Percentiles rank a stretch among this genome's conserved stretches.
Conservation (phyloP, 2,113 vertebrate genomes). For the Colius striatus region DNA sequence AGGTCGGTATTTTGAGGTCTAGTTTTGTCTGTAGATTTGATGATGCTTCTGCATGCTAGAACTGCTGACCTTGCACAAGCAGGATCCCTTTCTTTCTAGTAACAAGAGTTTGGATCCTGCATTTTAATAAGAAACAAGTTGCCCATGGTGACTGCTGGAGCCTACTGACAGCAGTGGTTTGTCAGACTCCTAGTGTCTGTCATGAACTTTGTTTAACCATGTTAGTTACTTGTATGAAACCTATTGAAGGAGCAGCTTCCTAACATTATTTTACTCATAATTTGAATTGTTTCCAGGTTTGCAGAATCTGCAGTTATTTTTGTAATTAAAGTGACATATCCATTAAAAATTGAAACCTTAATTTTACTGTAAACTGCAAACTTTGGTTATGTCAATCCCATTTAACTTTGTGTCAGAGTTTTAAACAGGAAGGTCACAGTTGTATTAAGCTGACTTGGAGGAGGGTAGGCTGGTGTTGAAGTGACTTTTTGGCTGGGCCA, state of each 20-base stretch:
- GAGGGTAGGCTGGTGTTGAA: too few species aligned
- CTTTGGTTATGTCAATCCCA: too few species aligned
- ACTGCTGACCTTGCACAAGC: neutral
- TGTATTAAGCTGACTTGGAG: too few species aligned
- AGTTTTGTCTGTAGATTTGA: neutral
- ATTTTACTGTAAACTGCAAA: neutral
- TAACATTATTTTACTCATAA: neutral
- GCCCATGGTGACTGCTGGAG: neutral
- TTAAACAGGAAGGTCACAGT: too few species aligned
- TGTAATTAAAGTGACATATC: neutral
- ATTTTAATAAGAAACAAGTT: neutral
- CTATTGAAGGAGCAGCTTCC: neutral
- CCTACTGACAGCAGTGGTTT: neutral
- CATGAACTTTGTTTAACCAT: neutral
- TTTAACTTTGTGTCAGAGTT: too few species aligned
- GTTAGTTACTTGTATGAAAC: neutral
- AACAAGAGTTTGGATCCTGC: neutral
- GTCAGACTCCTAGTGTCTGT: neutral
- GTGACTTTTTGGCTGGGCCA: too few species aligned
- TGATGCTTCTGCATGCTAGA: neutral
- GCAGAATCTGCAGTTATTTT: neutral
- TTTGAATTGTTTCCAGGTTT: neutral
- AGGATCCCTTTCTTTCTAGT: neutral
- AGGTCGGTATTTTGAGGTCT: neutral
- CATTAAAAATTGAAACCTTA: neutral